phyloP scores from a whole-genome alignment of 2,888 invertebrate species.

The Aporophyla nigra region DNA sequence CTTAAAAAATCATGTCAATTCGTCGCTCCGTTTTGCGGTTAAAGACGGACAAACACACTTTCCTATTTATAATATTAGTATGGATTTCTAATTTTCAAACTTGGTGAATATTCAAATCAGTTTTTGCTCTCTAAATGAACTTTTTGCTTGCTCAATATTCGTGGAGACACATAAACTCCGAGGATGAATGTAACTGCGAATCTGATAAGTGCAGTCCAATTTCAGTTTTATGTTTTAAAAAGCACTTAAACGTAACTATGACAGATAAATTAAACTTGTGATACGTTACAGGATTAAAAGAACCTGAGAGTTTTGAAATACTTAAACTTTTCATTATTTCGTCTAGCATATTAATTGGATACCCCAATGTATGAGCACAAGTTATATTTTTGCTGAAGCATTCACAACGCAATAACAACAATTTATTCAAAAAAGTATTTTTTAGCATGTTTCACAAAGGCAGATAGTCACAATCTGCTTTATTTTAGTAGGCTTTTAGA shows the following conservation, averaged over 20 bases:
- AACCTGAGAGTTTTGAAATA: background rate
- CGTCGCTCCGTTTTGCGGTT: too few relatives aligned
- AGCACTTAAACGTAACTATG: conserved; percentile 7
- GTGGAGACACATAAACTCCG: background rate
- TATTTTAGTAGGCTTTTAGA: background rate
- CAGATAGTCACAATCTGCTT: background rate
- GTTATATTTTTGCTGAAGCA: background rate
- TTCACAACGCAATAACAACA: background rate
- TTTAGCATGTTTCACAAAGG: background rate
- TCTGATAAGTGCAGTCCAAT: conserved; percentile 17
- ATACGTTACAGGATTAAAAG: background rate
- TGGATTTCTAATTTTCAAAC: background rate
- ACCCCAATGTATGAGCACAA: background rate
- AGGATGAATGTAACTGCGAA: background rate
- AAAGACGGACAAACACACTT: too few relatives aligned
- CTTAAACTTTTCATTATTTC: background rate
- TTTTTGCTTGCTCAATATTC: conserved; percentile 4
- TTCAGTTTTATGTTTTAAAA: background rate
- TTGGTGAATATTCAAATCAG: background rate
- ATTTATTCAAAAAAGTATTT: background rate
- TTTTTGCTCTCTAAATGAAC: background rate
- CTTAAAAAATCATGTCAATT: too few relatives aligned
- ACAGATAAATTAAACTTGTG: background rate
- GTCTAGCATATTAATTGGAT: background rate
- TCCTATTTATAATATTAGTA: too few relatives aligned